Evolutionary conservation across 1,140 invertebrate genomes (phyloP).

Genomic region (Meloidogyne floridensis): DNA sequence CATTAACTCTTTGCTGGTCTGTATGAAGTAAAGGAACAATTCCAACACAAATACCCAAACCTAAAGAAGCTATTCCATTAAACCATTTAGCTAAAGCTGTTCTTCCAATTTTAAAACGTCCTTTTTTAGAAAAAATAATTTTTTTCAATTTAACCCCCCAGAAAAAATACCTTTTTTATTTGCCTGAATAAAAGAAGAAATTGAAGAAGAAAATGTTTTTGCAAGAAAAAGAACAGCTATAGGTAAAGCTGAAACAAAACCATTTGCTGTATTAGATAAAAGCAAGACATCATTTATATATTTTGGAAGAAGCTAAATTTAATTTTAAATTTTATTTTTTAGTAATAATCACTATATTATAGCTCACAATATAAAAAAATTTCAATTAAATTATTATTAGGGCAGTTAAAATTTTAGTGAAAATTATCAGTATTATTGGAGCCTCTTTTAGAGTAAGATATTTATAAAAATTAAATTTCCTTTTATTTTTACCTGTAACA

Average conservation of each 20-base stretch:
- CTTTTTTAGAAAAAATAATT: slow-evolving; percentile 8
- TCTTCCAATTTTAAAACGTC: slow-evolving; percentile 39
- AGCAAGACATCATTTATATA: slow-evolving; percentile 61
- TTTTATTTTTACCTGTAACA: slow-evolving; percentile 55
- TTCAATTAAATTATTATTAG: too few species aligned
- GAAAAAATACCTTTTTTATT: slow-evolving; percentile 49
- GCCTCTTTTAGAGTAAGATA: too few species aligned
- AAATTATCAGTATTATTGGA: too few species aligned
- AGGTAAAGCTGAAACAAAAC: slow-evolving; percentile 58
- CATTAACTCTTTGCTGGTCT: slow-evolving; percentile 37
- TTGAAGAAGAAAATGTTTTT: slow-evolving; percentile 63
- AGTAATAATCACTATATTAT: too few species aligned
- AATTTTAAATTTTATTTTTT: slow-evolving; percentile 1
- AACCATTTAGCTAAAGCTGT: slow-evolving; percentile 59
- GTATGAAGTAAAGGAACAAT: slow-evolving; percentile 53
- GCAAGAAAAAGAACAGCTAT: slow-evolving; percentile 61
- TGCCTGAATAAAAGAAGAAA: slow-evolving; percentile 61
- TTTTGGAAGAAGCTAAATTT: slow-evolving; percentile 57
- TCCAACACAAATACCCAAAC: slow-evolving; percentile 56
- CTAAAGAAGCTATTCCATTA: slow-evolving; percentile 61
- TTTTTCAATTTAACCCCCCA: too few species aligned
- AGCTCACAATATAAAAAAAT: too few species aligned
- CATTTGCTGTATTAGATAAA: slow-evolving; percentile 55
- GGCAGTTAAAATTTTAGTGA: too few species aligned
- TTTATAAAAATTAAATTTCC: too few species aligned